Evolutionary conservation across 2,888 invertebrate genomes (phyloP).

Genomic region (Vanessa cardui): DNA sequence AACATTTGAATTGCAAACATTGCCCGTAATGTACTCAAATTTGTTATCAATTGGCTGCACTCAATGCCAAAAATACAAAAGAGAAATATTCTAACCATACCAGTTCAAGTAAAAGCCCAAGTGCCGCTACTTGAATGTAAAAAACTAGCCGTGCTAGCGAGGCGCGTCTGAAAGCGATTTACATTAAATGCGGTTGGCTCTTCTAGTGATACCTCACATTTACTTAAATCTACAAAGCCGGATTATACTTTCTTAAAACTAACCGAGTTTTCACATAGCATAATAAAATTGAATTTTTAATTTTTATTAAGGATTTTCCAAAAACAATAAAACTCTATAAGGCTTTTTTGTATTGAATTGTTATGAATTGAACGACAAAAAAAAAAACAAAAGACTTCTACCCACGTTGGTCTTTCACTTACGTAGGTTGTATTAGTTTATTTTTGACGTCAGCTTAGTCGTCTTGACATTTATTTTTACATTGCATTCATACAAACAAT

Average conservation of each 20-base stretch:
- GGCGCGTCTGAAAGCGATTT: conserved; percentile 70
- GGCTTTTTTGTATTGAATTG: too few species aligned
- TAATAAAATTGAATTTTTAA: conserved; percentile 36
- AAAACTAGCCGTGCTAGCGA: conserved; percentile 69
- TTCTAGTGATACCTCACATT: conserved; percentile 72
- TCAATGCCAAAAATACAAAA: conserved; percentile 69
- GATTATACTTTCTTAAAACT: conserved; percentile 50
- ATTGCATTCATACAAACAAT: conserved; percentile 14
- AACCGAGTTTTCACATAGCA: conserved; percentile 29
- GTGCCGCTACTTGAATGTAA: conserved; percentile 76
- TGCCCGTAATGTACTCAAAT: conserved; percentile 37
- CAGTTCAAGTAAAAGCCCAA: conserved; percentile 70
- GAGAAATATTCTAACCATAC: conserved; percentile 61
- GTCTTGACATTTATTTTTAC: too few species aligned
- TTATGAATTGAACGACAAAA: too few species aligned
- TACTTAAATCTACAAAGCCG: conserved; percentile 49
- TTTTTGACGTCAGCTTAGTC: too few species aligned
- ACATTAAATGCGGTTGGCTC: conserved; percentile 77
- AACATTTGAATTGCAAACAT: conserved; percentile 21
- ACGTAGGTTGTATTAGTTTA: too few species aligned
- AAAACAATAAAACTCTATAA: background rate
- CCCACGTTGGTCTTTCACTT: too few species aligned
- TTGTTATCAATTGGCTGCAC: conserved; percentile 64
- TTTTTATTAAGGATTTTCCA: conserved; percentile 9
- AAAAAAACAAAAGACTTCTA: too few species aligned